Base-by-base conservation (phyloP, 2,797 vertebrate genomes). In the Poliocrania exsul region DNA sequence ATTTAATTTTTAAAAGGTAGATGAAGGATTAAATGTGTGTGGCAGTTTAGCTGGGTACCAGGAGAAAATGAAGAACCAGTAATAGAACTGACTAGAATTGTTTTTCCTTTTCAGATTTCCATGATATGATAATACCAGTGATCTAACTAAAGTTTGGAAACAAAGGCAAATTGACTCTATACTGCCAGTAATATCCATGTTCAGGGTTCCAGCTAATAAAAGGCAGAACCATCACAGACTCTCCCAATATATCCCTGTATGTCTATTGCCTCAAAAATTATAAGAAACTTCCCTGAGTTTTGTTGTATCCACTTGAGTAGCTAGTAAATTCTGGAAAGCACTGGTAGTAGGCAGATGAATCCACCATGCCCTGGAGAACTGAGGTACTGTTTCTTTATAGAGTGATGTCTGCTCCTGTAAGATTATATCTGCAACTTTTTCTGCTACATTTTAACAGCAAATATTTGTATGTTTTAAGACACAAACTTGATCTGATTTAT, bases 401-500 rank as follows among this genome's bases (percentile, higher is more conserved):
- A 83, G 62, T 61, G 19, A 25, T 73, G 42, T 70, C 77, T 93
- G 50, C 74, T 81, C 12, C 75, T 91, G 10, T 53, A 78, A 77
- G 24, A 35, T 62, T 82, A 1, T 47, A 49, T 85, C 50, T 90
- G 65, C 69, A 62, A 20, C 49, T 25, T 90, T 80, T 85, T 29
- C 24, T 6, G 42, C 57, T 82, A 23, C 28, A 4, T 90, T 67
- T 86, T 84, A 58, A 86, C 40, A 86, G 51, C 51, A 92, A 67
- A 33, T 51, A 20, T 89, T 91, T 23, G 5, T 62, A 2, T 71
- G 15, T 65, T 94, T 91, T 94, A 81, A 84, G 86, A 84, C 95
- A 86, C 40, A 72, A 90, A 75, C 26, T 72, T 78, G 11, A 9
- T 70, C 51, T 92, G 53, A n/a, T 84, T 95, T 95, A 80, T 94